Conservation (phyloP, 2,797 vertebrate species). For the Pantherophis vulpinus region DNA sequence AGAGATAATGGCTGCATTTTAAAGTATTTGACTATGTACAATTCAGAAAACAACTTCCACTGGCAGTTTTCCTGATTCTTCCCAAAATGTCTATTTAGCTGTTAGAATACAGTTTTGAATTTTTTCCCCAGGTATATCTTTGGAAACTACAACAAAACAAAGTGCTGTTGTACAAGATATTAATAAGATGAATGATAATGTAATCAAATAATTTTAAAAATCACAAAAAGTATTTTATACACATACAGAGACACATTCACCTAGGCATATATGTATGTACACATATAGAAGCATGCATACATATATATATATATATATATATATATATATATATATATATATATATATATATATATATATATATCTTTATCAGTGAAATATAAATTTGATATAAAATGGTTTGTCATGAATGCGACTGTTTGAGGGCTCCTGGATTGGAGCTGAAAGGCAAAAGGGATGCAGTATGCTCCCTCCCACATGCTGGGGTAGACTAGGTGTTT, state of each 20-base stretch:
- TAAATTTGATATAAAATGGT: too few species aligned
- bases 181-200: background rate
- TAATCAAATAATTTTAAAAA: conserved; percentile 5
- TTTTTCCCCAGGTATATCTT: background rate
- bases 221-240: background rate
- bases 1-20: background rate
- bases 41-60: background rate
- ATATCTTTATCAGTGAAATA: too few species aligned
- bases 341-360: too few species aligned
- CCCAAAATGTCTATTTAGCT: background rate
- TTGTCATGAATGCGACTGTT: too few species aligned
- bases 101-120: background rate
- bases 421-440: too few species aligned
- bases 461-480: too few species aligned
- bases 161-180: background rate
- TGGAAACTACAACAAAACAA: background rate
- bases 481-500: too few species aligned
- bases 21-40: background rate
- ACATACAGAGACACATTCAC: background rate
- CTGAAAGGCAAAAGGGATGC: too few species aligned
- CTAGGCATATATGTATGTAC: too few species aligned
- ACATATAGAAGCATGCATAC: too few species aligned
- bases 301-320: too few species aligned
- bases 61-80: background rate
- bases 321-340: too few species aligned